Evolutionary conservation across 2,113 vertebrate genomes (phyloP).

Genomic region (Cryptotis parvus): DNA sequence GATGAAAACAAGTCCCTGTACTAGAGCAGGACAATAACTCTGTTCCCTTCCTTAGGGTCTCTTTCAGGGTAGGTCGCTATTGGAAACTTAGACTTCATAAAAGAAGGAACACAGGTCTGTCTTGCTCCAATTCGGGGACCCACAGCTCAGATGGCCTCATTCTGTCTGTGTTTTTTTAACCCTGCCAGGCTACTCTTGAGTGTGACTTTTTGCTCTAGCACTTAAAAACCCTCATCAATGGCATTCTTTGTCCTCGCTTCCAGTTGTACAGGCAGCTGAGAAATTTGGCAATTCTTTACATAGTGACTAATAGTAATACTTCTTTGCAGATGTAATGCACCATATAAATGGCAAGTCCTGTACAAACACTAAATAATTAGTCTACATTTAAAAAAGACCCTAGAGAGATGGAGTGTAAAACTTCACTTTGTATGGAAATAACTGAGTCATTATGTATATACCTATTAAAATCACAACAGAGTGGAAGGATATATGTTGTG

Average conservation of each 20-base stretch:
- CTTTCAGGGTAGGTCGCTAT: neutral
- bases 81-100: slow-evolving; percentile 37
- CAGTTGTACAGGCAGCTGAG: slow-evolving; percentile 77
- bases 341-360: slow-evolving; percentile 80
- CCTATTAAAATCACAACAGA: slow-evolving; percentile 12
- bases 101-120: slow-evolving; percentile 55
- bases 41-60: neutral
- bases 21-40: neutral
- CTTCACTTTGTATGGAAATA: slow-evolving; percentile 67
- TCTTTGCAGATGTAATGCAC: slow-evolving; percentile 78
- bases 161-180: slow-evolving; percentile 78
- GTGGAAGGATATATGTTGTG: neutral
- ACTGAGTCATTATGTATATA: slow-evolving; percentile 44
- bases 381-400: slow-evolving; percentile 67
- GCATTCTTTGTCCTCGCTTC: slow-evolving; percentile 75
- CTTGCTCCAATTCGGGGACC: slow-evolving; percentile 51
- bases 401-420: slow-evolving; percentile 66
- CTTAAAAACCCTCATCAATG: slow-evolving; percentile 70
- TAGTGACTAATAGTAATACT: slow-evolving; percentile 81
- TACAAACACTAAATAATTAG: slow-evolving; percentile 82
- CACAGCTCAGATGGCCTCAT: slow-evolving; percentile 57
- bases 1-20: neutral
- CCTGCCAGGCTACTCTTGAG: slow-evolving; percentile 66
- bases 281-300: slow-evolving; percentile 78
- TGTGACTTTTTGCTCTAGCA: slow-evolving; percentile 73